A percentile compares a stretch with the other conserved stretches of the same genome.
Evolutionary conservation across 2,888 invertebrate species (phyloP).

Genomic region (Drepana falcataria): DNA sequence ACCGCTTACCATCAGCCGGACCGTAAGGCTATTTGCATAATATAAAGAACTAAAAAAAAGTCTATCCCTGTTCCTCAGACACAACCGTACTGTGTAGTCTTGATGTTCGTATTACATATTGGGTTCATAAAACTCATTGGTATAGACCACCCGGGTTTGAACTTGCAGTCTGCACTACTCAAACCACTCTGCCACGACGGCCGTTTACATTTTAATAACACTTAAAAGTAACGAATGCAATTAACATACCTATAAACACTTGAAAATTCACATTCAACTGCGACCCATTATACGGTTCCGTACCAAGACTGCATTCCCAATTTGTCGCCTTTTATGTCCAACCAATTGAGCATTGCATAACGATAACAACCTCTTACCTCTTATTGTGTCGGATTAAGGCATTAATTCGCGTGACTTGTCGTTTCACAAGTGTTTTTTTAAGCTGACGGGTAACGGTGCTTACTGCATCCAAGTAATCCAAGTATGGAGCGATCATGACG

Average conservation of each 20-base stretch:
- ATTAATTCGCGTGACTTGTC: slow-evolving; percentile 15
- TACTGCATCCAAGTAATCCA: slow-evolving; percentile 33
- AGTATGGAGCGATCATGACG: slow-evolving; percentile 59
- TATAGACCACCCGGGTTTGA: no score
- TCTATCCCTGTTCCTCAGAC: no score
- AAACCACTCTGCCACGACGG: no score
- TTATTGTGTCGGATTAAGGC: slow-evolving; percentile 18
- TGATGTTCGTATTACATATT: no score
- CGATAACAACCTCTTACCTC: background rate
- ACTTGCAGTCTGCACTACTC: no score
- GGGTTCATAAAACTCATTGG: no score
- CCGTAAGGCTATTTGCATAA: no score
- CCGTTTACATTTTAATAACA: no score
- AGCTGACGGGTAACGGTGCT: slow-evolving; percentile 56
- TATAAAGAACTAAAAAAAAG: no score
- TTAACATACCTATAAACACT: background rate
- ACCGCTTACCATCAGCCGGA: no score
- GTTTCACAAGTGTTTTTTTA: slow-evolving; percentile 16
- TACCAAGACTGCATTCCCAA: slow-evolving; percentile 38
- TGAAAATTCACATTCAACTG: slow-evolving; percentile 3
- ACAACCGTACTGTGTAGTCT: no score
- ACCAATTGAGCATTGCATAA: slow-evolving; percentile 12
- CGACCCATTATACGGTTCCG: slow-evolving; percentile 18
- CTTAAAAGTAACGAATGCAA: background rate
- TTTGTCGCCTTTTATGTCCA: slow-evolving; percentile 37